Evolutionary conservation across 2,113 vertebrate genomes (phyloP).

Genomic region (Diphyllodes magnificus): DNA sequence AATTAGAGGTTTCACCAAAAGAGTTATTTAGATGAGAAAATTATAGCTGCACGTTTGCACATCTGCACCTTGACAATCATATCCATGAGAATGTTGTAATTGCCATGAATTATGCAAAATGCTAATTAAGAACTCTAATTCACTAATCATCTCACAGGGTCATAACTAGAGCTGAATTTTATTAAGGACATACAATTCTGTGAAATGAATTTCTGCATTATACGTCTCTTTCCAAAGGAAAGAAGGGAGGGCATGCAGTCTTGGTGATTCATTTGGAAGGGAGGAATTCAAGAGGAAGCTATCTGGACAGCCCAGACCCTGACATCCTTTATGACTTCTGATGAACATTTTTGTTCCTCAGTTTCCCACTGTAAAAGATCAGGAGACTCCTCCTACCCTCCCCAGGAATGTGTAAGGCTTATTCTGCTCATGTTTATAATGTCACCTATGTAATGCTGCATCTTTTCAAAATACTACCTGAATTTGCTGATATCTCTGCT

Average conservation of each 20-base stretch:
- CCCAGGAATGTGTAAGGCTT: not conserved
- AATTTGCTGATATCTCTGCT: not conserved
- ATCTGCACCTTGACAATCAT: constrained; percentile 80
- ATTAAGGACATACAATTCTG: constrained; percentile 68
- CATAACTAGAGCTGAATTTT: constrained; percentile 75
- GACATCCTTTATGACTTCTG: not conserved
- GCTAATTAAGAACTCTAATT: constrained; percentile 78
- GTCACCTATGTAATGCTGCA: not conserved
- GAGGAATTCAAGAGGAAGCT: not conserved
- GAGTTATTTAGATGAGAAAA: constrained; percentile 75
- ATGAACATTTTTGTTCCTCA: not conserved
- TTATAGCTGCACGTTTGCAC: constrained; percentile 72
- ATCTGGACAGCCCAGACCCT: not conserved
- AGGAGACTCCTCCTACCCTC: not conserved
- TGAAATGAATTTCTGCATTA: constrained; percentile 48
- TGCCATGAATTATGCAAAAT: constrained; percentile 81
- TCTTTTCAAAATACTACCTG: not conserved
- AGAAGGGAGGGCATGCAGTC: not conserved
- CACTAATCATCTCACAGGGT: constrained; percentile 78
- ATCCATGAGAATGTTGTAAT: constrained; percentile 73
- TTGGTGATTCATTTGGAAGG: not conserved
- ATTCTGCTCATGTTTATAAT: not conserved
- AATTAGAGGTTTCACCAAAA: constrained; percentile 69
- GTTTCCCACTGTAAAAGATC: not conserved
- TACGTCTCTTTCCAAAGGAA: constrained; percentile 22